phyloP scores from a whole-genome alignment of 2,888 invertebrate genomes.

The Diploptera punctata region DNA sequence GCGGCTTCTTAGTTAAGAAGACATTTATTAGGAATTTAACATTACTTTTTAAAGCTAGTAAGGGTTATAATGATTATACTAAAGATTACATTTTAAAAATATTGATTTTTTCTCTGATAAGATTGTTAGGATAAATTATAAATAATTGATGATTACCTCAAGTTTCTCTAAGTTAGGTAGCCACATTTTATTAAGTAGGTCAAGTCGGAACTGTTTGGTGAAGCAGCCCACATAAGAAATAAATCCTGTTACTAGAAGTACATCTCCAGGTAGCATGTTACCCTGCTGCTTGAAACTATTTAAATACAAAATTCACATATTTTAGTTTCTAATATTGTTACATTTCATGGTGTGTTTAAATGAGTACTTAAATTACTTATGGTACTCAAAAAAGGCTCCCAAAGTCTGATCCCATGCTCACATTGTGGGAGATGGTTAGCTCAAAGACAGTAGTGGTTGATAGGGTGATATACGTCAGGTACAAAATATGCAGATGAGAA shows the following conservation, averaged over 20 bases:
- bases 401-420: too few species aligned
- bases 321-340: too few species aligned
- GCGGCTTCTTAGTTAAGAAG: too few species aligned
- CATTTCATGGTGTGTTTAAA: too few species aligned
- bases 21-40: too few species aligned
- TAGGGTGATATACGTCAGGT: too few species aligned
- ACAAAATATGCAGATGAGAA: too few species aligned
- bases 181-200: constrained; percentile 89
- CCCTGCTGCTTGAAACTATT: constrained; percentile 84
- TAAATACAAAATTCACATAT: not conserved
- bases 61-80: not conserved
- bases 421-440: too few species aligned
- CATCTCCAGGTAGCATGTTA: constrained; percentile 93
- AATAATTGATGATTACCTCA: constrained; percentile 69
- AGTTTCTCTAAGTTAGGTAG: constrained; percentile 80
- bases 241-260: constrained; percentile 91
- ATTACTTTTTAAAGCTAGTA: too few species aligned
- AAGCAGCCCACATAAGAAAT: constrained; percentile 98
- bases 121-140: not conserved
- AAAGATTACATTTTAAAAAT: not conserved
- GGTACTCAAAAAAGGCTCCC: too few species aligned
- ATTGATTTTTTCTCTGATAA: not conserved
- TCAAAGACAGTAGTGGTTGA: too few species aligned
- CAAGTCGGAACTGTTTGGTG: constrained; percentile 89
- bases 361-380: too few species aligned